Conservation (phyloP, 1,140 invertebrate species). For the Ceratina calcarata region DNA sequence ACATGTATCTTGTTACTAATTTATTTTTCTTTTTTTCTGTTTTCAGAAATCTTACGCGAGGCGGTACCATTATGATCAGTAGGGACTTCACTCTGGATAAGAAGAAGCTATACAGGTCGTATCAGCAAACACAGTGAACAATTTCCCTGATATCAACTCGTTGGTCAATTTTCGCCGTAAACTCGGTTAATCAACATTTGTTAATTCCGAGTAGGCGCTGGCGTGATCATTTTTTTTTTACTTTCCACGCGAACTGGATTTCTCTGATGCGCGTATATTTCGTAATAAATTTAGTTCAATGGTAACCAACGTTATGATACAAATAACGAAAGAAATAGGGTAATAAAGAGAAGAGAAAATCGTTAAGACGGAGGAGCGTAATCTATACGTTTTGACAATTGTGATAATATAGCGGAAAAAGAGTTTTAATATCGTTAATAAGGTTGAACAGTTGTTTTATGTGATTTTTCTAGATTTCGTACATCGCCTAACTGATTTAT, state of each 20-base stretch:
- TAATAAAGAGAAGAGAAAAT: not conserved
- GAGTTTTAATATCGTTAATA: conserved; percentile 63
- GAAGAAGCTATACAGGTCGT: conserved; percentile 92
- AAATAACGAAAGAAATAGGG: not conserved
- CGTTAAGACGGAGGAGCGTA: not conserved
- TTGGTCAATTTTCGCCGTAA: conserved; percentile 3
- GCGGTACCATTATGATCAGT: conserved; percentile 91
- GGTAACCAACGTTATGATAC: not conserved
- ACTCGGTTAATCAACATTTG: not conserved
- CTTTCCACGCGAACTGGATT: not conserved
- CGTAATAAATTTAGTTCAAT: not conserved
- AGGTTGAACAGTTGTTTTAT: conserved; percentile 63
- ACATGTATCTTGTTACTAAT: not conserved
- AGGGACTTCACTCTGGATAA: conserved; percentile 91
- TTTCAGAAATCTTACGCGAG: conserved; percentile 88
- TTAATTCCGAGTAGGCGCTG: not conserved
- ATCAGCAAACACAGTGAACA: conserved; percentile 79
- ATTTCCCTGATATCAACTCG: not conserved
- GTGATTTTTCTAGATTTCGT: conserved; percentile 64
- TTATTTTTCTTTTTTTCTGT: conserved; percentile 59
- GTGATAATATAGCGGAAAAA: conserved; percentile 70
- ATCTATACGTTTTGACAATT: conserved; percentile 54
- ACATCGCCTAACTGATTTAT: conserved; percentile 18
- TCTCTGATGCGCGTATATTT: not conserved
- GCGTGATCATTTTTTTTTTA: not conserved